phyloP scores from a whole-genome alignment of 2,797 vertebrate species.

The Falco naumanni region DNA sequence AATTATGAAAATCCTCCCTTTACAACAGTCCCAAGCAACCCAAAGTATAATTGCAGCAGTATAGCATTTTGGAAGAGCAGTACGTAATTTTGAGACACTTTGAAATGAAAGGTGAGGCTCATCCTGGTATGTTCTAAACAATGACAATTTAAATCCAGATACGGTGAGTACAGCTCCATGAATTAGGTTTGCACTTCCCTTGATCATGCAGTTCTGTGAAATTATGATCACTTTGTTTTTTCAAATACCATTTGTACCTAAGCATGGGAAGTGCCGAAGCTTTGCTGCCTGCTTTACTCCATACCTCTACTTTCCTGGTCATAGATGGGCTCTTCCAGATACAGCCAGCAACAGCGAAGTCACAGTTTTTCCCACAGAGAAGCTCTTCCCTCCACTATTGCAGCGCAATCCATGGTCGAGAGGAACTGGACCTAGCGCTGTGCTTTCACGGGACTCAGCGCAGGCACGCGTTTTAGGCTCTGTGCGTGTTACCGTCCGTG shows the following conservation, averaged over 20 bases:
- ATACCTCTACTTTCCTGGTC: neutral
- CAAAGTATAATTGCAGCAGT: neutral
- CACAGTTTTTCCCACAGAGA: neutral
- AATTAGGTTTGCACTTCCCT: neutral
- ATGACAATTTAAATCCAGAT: neutral
- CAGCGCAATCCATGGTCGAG: accelerated
- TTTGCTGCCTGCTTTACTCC: neutral
- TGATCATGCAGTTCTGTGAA: neutral
- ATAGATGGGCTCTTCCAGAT: neutral
- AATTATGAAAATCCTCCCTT: neutral
- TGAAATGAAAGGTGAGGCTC: neutral
- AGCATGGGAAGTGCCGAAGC: neutral
- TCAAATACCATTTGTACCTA: neutral
- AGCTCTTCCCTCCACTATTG: neutral
- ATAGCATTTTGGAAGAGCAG: neutral
- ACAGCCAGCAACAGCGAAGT: accelerated
- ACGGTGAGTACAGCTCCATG: accelerated
- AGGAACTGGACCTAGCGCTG: neutral
- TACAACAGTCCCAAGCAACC: neutral
- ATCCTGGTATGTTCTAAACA: neutral
- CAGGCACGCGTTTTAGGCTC: neutral
- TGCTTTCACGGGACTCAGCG: neutral
- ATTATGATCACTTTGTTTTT: neutral
- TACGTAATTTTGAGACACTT: neutral
- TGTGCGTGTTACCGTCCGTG: neutral